A percentile compares a stretch with the other conserved stretches of the same genome.
phyloP scores from a whole-genome alignment of 2,113 vertebrate genomes.

The Talpa occidentalis region DNA sequence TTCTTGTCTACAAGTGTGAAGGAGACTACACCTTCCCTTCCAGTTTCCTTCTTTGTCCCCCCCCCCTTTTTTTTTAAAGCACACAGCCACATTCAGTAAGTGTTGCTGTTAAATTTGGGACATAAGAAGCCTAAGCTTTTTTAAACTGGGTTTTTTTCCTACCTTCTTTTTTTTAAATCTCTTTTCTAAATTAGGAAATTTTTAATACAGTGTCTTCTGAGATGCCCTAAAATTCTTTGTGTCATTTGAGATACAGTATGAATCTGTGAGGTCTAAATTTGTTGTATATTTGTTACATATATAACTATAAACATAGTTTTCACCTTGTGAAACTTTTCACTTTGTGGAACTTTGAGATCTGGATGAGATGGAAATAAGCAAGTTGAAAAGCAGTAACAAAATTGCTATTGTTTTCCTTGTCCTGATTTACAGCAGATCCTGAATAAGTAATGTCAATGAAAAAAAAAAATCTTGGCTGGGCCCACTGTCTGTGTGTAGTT shows the following conservation, averaged over 20 bases:
- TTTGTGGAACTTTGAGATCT: background rate
- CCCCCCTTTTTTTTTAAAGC: background rate
- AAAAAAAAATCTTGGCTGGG: background rate
- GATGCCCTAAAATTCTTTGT: slow-evolving; percentile 18
- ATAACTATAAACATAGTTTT: background rate
- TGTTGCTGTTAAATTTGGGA: slow-evolving; percentile 41
- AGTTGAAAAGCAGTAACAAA: background rate
- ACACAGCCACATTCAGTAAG: background rate
- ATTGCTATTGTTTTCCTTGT: background rate
- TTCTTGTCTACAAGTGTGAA: background rate
- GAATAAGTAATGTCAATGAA: too few relatives aligned
- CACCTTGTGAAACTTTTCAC: too few relatives aligned
- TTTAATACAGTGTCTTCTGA: slow-evolving; percentile 39
- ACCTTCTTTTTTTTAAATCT: background rate
- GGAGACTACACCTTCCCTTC: background rate
- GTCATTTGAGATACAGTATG: slow-evolving; percentile 30
- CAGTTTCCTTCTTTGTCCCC: background rate
- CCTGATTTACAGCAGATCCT: background rate
- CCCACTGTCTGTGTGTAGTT: background rate
- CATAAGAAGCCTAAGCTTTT: slow-evolving; percentile 22
- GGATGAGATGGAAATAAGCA: background rate
- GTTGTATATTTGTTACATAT: background rate
- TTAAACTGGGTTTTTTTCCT: background rate
- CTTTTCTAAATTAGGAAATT: slow-evolving; percentile 56
- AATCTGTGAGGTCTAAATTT: slow-evolving; percentile 34